Base-by-base conservation (phyloP, 2,797 vertebrate genomes). In the Squalus acanthias region DNA sequence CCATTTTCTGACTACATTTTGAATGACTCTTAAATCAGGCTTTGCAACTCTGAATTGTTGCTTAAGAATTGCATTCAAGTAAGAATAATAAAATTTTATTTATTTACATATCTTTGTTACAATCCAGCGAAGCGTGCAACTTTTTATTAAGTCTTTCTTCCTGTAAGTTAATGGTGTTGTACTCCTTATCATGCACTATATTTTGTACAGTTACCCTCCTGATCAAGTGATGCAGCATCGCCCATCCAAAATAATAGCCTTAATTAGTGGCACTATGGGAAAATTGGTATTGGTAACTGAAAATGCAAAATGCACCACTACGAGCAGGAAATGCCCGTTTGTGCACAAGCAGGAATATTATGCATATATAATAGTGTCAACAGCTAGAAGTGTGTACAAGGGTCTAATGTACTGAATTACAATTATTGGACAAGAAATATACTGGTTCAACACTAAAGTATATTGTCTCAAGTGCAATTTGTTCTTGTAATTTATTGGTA, bases 381-480 rank as follows among this genome's bases (percentile, higher is more conserved):
- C 29, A 93, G 60, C 63, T 39, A n/a, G 46, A 15, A 67, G 33
- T 20, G 89, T 92, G 60, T 63, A 60, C 9, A 57, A 89, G 57
- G 53, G 10, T 33, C 10, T 57, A n/a, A 65, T 65, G 1, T 92
- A 65, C 29, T 67, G 60, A 67, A n/a, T 92, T 39, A 20, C 89
- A 65, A 65, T 91, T 12, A 91, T 91, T 91, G 57, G 3, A 60
- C 87, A 89, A 60, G 87, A 91, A 91, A 63, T 88, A 88, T 85
- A 87, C 8, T 65, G 60, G 29, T 7, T 39, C 33, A 39, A 10
- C 26, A 26, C 29, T 89, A 29, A 13, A 91, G 13, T 93, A 17
- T 39, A 67, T 67, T 82, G n/a, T 82, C 76, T 46, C 33, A 20
- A 33, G 17, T 93, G 15, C 89, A 93, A 8, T 39, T n/a, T 92